These are phyloP conservation scores for Tilapia sparmanii DNA, from an alignment of 2,113 vertebrate species.

Conservation along the genomic window DNA sequence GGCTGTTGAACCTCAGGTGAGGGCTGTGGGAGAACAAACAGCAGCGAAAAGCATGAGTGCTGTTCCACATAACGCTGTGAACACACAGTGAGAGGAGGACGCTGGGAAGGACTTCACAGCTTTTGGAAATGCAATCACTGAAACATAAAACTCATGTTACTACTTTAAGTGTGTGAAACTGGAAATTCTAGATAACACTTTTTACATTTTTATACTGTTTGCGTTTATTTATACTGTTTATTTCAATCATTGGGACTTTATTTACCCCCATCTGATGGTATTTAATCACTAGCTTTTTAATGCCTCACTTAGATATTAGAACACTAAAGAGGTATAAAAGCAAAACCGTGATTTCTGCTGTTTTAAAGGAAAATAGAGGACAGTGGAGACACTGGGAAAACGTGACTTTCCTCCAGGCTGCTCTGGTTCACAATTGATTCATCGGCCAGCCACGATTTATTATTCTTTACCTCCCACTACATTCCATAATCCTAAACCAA, in stretches of 20 bases:
- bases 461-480: not conserved
- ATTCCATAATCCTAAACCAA: not conserved
- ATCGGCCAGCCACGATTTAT: not conserved
- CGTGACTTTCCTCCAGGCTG: not conserved
- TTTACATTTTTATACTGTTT: not conserved
- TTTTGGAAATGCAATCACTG: not conserved
- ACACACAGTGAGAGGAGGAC: not conserved
- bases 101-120: not conserved
- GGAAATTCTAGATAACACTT: not conserved
- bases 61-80: not conserved
- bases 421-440: not conserved
- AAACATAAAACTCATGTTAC: not conserved
- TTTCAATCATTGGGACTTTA: not conserved
- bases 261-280: not conserved
- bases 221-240: not conserved
- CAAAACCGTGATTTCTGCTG: not conserved
- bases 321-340: not conserved
- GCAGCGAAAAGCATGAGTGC: not conserved
- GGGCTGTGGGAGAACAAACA: constrained; percentile 69
- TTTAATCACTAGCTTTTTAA: not conserved
- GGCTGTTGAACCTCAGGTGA: constrained; percentile 86
- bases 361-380: not conserved
- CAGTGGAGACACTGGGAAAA: not conserved
- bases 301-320: not conserved
- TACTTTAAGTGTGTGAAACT: not conserved